Percentiles rank a stretch among this genome's conserved stretches.
Conservation (phyloP, 2,888 invertebrate genomes). For the Saturnia pavonia region DNA sequence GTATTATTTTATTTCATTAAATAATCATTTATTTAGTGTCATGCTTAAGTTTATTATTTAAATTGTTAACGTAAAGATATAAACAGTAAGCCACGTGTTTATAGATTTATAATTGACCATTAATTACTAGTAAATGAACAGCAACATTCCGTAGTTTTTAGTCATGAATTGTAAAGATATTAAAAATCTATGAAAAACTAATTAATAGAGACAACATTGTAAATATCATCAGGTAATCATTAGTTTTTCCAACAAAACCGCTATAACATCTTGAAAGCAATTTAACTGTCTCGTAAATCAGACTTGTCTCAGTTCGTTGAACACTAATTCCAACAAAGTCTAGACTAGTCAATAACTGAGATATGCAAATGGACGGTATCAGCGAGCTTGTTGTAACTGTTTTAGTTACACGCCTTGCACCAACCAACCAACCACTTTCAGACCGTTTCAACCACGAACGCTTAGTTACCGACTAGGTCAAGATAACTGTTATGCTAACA, state of each 20-base stretch:
- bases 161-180: background rate
- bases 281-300: slow-evolving; percentile 45
- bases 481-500: background rate
- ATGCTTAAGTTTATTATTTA: background rate
- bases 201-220: background rate
- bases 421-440: background rate
- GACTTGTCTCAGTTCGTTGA: slow-evolving; percentile 53
- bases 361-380: slow-evolving; percentile 59
- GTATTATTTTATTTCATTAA: background rate
- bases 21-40: background rate
- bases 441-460: slow-evolving; percentile 14
- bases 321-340: slow-evolving; percentile 60
- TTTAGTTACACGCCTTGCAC: slow-evolving; percentile 35
- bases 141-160: background rate
- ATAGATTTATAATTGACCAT: background rate
- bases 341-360: slow-evolving; percentile 66
- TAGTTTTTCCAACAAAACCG: slow-evolving; percentile 18
- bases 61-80: background rate
- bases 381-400: slow-evolving; percentile 46
- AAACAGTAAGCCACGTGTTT: slow-evolving; percentile 18
- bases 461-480: slow-evolving; percentile 16
- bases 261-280: slow-evolving; percentile 25
- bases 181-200: background rate
- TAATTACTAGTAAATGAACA: background rate
- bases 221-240: background rate